Base-by-base conservation (phyloP, 35 echinoderm and acorn worm genomes). In the Ophiothrix spiculata region DNA sequence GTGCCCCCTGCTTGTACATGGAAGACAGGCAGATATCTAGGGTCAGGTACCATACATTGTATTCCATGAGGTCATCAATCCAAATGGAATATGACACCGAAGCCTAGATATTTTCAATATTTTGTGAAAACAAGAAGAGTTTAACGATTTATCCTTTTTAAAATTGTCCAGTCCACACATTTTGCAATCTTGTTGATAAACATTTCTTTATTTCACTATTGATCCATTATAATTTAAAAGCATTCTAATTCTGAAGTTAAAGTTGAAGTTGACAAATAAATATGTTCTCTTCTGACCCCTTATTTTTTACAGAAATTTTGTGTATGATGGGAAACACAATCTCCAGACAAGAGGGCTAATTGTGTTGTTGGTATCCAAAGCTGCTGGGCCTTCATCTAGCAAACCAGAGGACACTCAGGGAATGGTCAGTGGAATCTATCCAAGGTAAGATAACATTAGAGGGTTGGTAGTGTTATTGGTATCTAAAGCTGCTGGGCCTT, bases 341-440 rank as follows among this genome's bases (percentile, higher is more conserved):
- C 69, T 98, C 0, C 95, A 98, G 78, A 98, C 92, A 0, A 80
- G 95, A 41, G 95, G 95, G 14, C 39, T 98, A 77, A 84, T 98
- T 0, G 82, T 98, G 17, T 56, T 98, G 25, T 82, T 98, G 31
- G 40, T 98, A 56, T 91, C 95, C 31, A 98, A 94, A 42, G 95
- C 95, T 33, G 95, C 95, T 38, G 89, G 95, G 23, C 81, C 92
- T 21, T 73, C 90, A 10, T 1, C 81, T 31, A 25, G 64, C 4
- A 6, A 39, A 39, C 40, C 33, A 14, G 29, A 54, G 11, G 6
- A 56, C 1, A 75, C 76, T 45, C 69, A 89, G 36, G 39, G 37
- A 33, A 74, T 77, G 56, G 81, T 86, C 16, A 78, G 90, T 64
- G 93, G 93, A 28, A 96, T 96, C 14, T 87, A 91, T 84, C 56